Evolutionary conservation across 2,888 invertebrate genomes (phyloP).

Genomic region (Polietes domitor): DNA sequence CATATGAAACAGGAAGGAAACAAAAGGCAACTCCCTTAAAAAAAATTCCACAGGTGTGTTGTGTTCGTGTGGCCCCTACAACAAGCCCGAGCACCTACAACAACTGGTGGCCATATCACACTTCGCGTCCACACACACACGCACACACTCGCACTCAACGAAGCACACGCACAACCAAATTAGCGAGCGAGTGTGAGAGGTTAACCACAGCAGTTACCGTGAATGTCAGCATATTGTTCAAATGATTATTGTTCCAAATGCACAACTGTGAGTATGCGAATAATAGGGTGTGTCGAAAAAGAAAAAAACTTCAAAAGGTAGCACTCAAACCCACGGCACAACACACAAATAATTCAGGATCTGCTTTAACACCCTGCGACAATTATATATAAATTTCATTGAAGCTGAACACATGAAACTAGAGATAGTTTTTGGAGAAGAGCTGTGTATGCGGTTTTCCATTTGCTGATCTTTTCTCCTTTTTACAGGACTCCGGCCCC

Average conservation of each 20-base stretch:
- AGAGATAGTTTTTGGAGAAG: too few species aligned
- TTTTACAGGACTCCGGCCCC: too few species aligned
- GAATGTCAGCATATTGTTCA: background rate
- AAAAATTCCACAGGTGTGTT: conserved; percentile 43
- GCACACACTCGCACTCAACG: background rate
- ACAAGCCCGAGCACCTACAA: background rate
- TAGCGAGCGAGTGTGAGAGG: background rate
- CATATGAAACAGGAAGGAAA: conserved; percentile 40
- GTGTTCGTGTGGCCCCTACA: background rate
- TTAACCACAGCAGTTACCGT: background rate
- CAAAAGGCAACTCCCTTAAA: conserved; percentile 34
- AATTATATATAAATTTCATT: too few species aligned
- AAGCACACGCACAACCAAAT: background rate
- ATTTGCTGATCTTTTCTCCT: too few species aligned
- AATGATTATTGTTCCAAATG: conserved; percentile 4
- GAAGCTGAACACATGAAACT: too few species aligned
- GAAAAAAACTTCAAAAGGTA: too few species aligned
- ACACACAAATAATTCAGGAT: too few species aligned
- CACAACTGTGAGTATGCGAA: too few species aligned
- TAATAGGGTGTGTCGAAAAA: too few species aligned
- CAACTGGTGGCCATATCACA: background rate
- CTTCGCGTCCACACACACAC: background rate
- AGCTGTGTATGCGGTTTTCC: too few species aligned
- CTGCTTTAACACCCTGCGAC: too few species aligned
- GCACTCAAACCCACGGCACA: too few species aligned